These are phyloP conservation scores for Lepidonotus clava DNA, from an alignment of 2,888 invertebrate species.

Conservation along the genomic window DNA sequence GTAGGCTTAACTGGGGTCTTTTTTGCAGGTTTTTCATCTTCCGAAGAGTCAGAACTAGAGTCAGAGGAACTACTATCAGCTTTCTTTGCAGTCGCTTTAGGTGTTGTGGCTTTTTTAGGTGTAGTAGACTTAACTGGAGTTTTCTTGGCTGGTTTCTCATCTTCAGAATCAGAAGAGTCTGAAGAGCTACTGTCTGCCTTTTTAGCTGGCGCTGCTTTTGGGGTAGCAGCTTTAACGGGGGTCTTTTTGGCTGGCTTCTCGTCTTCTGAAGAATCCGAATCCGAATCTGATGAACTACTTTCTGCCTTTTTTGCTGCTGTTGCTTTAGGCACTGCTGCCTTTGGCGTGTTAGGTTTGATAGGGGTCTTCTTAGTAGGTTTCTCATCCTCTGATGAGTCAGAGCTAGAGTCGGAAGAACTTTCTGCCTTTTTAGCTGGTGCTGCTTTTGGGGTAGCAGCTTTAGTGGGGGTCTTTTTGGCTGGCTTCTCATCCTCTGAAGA, in stretches of 20 bases:
- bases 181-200: conserved; percentile 15
- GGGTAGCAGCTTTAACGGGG: neutral
- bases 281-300: conserved; percentile 22
- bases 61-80: conserved; percentile 4
- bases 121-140: neutral
- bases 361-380: neutral
- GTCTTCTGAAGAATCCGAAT: neutral
- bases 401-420: neutral
- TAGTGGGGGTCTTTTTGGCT: neutral
- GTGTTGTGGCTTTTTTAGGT: neutral
- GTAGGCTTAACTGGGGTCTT: neutral
- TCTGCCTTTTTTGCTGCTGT: neutral
- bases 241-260: neutral
- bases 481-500: neutral
- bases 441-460: neutral
- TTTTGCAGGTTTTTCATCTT: neutral
- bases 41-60: conserved; percentile 11
- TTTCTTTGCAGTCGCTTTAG: neutral
- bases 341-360: neutral
- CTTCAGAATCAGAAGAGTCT: neutral
- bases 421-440: neutral
- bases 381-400: neutral
- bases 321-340: neutral
- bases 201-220: neutral
- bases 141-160: neutral